Evolutionary conservation across 2,113 vertebrate species (phyloP), one percentile per base, ranked within the genome.

Genomic region (Cairina moschata): DNA sequence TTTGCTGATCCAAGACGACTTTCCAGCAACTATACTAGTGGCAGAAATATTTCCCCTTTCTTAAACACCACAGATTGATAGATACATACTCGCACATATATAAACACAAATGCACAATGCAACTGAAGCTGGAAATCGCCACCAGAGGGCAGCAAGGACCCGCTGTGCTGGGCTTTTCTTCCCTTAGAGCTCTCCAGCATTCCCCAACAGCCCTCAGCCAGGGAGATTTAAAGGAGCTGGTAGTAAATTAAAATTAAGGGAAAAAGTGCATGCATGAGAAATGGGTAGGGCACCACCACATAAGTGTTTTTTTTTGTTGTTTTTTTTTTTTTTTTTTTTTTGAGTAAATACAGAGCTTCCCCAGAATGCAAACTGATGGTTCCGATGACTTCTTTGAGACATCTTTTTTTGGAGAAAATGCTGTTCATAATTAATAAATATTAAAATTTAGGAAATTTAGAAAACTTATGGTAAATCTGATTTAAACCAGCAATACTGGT

Each of bases 381-480:
- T 10, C 14, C 50, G 34, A 59, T 25, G 17, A 7, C 3, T 34
- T 28, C 38, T 52, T 44, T 16, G 13, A 26, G 75, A 5, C 17
- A 6, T 22, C 9, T 73, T 17, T 28, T 38, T 31, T 17, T 9
- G 11, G 11, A 48, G 32, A 28, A 81, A 75, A 9, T 2, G 0
- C 8, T 17, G 21, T 29, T 25, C 3, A 1, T 15, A 59, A 12
- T 6, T 29, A n/a, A 15, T 8, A 1, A 71, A 59, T n/a, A 62
- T 16, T 28, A 68, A 72, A 55, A 54, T 15, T 31, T 18, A 40
- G 36, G 31, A 22, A 29, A 59, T 20, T 17, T 8, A 20, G 8
- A 66, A 2, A 10, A 13, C 3, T 66, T 52, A 14, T 0, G 0
- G 31, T 42, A 59, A 84, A 40, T 0, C 15, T 22, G 4, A 32